Conservation (phyloP, 2,797 vertebrate genomes). For the Scolopax rusticola region DNA sequence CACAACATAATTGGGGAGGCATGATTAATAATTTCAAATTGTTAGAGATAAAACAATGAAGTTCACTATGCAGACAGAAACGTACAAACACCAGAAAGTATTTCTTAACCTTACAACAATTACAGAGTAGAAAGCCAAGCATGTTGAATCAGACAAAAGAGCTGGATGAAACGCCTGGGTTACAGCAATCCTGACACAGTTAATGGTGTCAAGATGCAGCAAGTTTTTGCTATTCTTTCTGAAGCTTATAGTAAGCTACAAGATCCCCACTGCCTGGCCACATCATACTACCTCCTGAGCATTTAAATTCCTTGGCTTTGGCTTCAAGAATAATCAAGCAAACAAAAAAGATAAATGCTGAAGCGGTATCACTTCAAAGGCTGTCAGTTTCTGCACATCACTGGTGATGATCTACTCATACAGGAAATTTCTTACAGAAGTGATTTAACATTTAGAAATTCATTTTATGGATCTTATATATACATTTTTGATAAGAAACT, state of each 20-base stretch:
- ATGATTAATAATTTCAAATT: neutral
- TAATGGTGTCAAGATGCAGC: neutral
- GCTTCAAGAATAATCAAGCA: neutral
- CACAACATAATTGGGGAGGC: neutral
- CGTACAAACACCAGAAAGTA: neutral
- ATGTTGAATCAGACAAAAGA: neutral
- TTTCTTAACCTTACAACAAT: slow-evolving; percentile 27
- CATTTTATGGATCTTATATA: neutral
- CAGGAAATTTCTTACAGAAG: neutral
- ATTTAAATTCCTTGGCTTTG: neutral
- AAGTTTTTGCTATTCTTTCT: neutral
- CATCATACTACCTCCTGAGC: neutral
- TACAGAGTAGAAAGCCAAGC: neutral
- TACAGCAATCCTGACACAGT: neutral
- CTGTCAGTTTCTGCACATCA: neutral
- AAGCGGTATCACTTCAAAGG: neutral
- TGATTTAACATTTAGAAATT: neutral
- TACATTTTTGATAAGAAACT: neutral
- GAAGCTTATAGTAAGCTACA: neutral
- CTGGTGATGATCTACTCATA: neutral
- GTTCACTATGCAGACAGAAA: neutral
- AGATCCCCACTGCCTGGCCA: neutral
- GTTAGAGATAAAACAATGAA: neutral
- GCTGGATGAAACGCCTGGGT: neutral
- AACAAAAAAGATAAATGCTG: neutral